Percentiles rank a stretch among this genome's conserved stretches.
These are phyloP conservation scores for Theonella swinhoei DNA, from an alignment of 37 sponge, comb jelly and placozoan genomes.

Conservation along the genomic window DNA sequence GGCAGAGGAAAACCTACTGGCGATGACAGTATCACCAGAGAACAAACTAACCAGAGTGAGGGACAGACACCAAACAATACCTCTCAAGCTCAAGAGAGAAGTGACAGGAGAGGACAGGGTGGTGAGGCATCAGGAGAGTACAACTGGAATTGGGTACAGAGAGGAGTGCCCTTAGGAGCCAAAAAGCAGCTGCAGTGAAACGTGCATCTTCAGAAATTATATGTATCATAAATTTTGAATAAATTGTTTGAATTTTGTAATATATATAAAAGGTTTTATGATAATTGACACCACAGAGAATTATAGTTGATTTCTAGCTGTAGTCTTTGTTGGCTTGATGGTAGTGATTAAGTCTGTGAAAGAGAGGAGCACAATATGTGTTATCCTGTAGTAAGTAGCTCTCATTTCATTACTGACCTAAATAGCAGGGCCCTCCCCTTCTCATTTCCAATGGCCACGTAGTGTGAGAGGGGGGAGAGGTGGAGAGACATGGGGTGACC, in stretches of 20 bases:
- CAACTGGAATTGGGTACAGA: slow-evolving; percentile 7
- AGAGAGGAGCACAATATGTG: not conserved
- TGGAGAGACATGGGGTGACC: slow-evolving; percentile 57
- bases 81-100: too few species aligned
- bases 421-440: slow-evolving; percentile 82
- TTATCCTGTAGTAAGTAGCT: not conserved
- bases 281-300: not conserved
- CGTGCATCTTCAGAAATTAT: too few species aligned
- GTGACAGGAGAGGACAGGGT: not conserved
- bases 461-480: slow-evolving; percentile 75
- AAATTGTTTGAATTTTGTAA: too few species aligned
- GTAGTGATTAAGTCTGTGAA: slow-evolving; percentile 12
- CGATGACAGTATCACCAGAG: too few species aligned
- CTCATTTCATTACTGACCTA: slow-evolving; percentile 60
- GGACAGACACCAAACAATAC: too few species aligned
- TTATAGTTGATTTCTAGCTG: not conserved
- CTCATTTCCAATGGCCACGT: slow-evolving; percentile 87
- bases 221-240: too few species aligned
- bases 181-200: not conserved
- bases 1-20: too few species aligned
- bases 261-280: not conserved
- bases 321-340: not conserved
- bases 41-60: not conserved
- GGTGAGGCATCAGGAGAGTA: not conserved
- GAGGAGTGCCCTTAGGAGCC: not conserved